These are phyloP conservation scores for Achatina immaculata DNA, from an alignment of 1,140 invertebrate genomes.

Conservation along the genomic window DNA sequence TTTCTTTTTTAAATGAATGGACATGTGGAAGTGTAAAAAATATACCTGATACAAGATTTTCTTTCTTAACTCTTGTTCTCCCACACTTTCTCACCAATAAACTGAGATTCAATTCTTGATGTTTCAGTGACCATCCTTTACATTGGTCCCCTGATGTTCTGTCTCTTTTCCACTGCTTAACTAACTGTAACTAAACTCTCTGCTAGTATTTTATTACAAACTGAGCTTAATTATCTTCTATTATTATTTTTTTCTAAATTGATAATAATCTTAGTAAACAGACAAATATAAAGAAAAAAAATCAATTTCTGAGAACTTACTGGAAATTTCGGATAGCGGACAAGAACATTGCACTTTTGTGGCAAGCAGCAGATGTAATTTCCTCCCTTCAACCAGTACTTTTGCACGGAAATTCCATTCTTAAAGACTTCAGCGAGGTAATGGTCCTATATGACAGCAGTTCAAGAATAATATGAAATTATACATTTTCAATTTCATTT, in stretches of 20 bases:
- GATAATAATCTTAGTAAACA: neutral
- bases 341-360: conserved; percentile 40
- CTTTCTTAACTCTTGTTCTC: too few species aligned
- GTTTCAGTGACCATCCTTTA: too few species aligned
- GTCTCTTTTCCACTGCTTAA: too few species aligned
- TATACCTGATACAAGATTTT: too few species aligned
- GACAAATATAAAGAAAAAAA: neutral
- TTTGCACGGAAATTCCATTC: conserved; percentile 49
- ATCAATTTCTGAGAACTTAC: too few species aligned
- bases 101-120: too few species aligned
- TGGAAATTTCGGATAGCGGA: conserved; percentile 61
- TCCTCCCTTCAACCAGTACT: conserved; percentile 56
- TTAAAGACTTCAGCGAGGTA: conserved; percentile 53
- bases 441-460: conserved; percentile 31
- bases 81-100: too few species aligned
- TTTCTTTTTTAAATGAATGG: too few species aligned
- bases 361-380: conserved; percentile 48
- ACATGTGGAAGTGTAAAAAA: too few species aligned
- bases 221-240: neutral
- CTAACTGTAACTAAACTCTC: too few species aligned
- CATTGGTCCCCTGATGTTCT: too few species aligned
- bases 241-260: conserved; percentile 2
- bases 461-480: neutral
- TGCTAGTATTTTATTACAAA: too few species aligned
- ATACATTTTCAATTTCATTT: conserved; percentile 6